phyloP scores from a whole-genome alignment of 2,797 vertebrate genomes.

The Chelonia mydas region DNA sequence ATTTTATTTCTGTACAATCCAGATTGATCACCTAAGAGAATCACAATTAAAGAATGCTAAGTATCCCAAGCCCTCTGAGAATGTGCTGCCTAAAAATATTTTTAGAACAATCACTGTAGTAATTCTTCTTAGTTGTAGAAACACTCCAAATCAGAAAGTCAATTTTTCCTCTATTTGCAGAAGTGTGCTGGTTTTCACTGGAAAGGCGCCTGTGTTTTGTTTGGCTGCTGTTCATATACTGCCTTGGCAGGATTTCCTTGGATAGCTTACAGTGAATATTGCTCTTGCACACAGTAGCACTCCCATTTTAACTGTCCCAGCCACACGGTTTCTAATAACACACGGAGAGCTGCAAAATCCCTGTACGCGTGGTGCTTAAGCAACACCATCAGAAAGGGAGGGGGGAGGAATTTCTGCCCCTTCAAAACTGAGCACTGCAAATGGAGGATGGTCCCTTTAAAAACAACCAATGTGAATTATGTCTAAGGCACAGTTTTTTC shows the following conservation, averaged over 20 bases:
- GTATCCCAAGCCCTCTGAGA: conserved; percentile 75
- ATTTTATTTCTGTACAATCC: conserved; percentile 57
- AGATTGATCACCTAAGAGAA: conserved; percentile 79
- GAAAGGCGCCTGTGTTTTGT: conserved; percentile 94
- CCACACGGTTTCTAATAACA: conserved; percentile 84
- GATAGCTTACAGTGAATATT: conserved; percentile 90
- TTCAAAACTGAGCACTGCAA: conserved; percentile 57
- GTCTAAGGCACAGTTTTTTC: conserved; percentile 63
- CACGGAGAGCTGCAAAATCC: conserved; percentile 78
- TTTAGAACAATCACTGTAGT: conserved; percentile 86
- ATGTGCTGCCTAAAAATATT: conserved; percentile 79
- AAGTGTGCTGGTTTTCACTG: conserved; percentile 89
- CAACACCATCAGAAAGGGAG: conserved; percentile 61
- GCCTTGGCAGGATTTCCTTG: conserved; percentile 91
- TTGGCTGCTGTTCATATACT: conserved; percentile 93
- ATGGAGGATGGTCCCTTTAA: conserved; percentile 61
- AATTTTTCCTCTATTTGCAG: conserved; percentile 92
- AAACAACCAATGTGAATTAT: conserved; percentile 61
- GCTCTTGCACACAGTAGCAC: conserved; percentile 88
- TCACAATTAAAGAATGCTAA: conserved; percentile 77
- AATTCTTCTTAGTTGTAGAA: conserved; percentile 84
- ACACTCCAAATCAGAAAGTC: conserved; percentile 86
- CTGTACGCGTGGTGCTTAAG: conserved; percentile 70
- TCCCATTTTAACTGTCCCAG: conserved; percentile 83
- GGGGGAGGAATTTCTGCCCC: conserved; percentile 20